Conservation (phyloP, 2,113 vertebrate genomes). For the Upupa epops region DNA sequence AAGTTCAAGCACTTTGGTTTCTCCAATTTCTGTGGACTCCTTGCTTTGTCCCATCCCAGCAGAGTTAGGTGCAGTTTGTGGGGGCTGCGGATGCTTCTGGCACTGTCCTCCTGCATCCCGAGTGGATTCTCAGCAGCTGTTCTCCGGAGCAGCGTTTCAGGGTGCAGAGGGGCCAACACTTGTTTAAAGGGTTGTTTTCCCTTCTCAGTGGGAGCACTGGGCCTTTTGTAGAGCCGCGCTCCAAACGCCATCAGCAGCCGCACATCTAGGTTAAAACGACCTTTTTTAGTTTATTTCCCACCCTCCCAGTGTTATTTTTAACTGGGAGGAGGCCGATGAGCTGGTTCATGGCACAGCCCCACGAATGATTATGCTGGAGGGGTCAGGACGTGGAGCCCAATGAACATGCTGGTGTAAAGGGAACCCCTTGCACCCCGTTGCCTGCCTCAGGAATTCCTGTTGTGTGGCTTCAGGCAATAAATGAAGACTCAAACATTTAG, state of each 20-base stretch:
- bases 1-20: background rate
- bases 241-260: background rate
- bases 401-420: background rate
- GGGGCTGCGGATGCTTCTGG: rapidly evolving
- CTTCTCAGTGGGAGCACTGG: background rate
- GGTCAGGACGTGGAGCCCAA: background rate
- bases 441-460: background rate
- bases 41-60: rapidly evolving
- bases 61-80: background rate
- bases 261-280: background rate
- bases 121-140: rapidly evolving
- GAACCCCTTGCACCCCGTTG: background rate
- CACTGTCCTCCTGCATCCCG: background rate
- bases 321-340: background rate
- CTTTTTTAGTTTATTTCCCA: background rate
- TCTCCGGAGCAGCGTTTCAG: background rate
- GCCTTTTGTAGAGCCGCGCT: background rate
- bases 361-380: rapidly evolving
- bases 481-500: background rate
- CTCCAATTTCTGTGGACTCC: background rate
- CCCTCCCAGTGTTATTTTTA: background rate
- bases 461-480: background rate
- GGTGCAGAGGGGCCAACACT: background rate
- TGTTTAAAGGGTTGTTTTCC: background rate
- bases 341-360: background rate